Evolutionary conservation across 2,888 invertebrate genomes (phyloP), one percentile per base, ranked within the genome.

Genomic region (Protophormia terraenovae): DNA sequence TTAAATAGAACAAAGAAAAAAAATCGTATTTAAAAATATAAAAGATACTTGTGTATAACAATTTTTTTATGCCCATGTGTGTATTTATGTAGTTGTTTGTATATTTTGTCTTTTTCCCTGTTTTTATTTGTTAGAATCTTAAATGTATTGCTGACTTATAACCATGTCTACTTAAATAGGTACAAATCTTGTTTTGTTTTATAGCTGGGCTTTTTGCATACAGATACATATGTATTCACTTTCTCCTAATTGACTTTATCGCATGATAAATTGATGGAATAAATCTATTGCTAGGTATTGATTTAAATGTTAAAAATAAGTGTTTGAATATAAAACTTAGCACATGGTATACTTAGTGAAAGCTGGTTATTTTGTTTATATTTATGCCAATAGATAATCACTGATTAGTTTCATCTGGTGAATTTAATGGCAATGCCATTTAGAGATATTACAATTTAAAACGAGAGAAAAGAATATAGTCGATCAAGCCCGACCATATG

Each of bases 241-340:
- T 47, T 19, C 7, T 14, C 19, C 22, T 73, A 73, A 73, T 73
- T 73, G 73, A 50, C 73, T 29, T 73, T 73, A 73, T 62, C 62
- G 12, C 47, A 47, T 62, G 73, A 62, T 62, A 50, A 67, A 67
- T 67, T 32, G 19, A 29, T 32, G 60, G 22, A 22, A 16, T 19
- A 14, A 47, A 66, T 47, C 47, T 66, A 66, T 66, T 16, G 66
- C 19, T 22, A 12, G 6, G 5, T 22, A 38, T 38, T 38, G 38
- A 38, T 38, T 12, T 19, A 38, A 35, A 16, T 19, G 19, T 22
- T 12, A 35, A 58, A 58, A 5, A 47, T 41, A 12, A 12, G 1
- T 14, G 14, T 41, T 41, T 1, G 1, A 14, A 14, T 3, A 12
- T 10, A 41, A 1, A 41, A 41, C 32, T 32, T 7, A 32, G 32